Evolutionary conservation across 2,888 invertebrate species (phyloP).

Genomic region (Amiota communis): DNA sequence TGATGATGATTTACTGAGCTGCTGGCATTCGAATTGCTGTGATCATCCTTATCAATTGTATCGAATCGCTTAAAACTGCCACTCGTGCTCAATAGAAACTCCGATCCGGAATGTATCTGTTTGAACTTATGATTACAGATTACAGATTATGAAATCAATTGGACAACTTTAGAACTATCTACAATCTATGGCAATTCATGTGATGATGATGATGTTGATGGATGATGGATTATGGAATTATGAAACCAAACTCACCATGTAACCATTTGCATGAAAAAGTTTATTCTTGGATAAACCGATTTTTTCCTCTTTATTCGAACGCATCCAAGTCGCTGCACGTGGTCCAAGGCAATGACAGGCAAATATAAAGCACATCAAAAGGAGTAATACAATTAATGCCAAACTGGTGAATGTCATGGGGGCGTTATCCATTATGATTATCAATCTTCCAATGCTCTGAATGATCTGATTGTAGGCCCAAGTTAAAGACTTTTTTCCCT

Average conservation of each 20-base stretch:
- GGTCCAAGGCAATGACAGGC: constrained; percentile 71
- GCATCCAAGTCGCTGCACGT: constrained; percentile 70
- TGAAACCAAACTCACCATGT: constrained; percentile 75
- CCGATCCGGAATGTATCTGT: constrained; percentile 79
- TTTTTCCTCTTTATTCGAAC: constrained; percentile 73
- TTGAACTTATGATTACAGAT: constrained; percentile 11
- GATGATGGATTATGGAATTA: not conserved
- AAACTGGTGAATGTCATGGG: constrained; percentile 66
- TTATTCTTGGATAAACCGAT: constrained; percentile 73
- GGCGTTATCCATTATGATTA: constrained; percentile 60
- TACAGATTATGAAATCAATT: not conserved
- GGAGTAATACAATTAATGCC: constrained; percentile 64
- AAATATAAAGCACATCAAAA: constrained; percentile 67
- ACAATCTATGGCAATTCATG: not conserved
- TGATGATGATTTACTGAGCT: constrained; percentile 38
- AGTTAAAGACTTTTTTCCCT: not conserved
- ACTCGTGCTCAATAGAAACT: constrained; percentile 77
- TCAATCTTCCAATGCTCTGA: constrained; percentile 2
- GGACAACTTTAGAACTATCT: not conserved
- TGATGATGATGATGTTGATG: not conserved
- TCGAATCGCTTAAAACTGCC: constrained; percentile 81
- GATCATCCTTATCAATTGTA: constrained; percentile 76
- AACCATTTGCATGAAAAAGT: constrained; percentile 79
- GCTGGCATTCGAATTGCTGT: constrained; percentile 71
- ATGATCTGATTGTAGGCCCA: not conserved